phyloP scores from a whole-genome alignment of 1,140 invertebrate genomes.

The Heterodera schachtii region DNA sequence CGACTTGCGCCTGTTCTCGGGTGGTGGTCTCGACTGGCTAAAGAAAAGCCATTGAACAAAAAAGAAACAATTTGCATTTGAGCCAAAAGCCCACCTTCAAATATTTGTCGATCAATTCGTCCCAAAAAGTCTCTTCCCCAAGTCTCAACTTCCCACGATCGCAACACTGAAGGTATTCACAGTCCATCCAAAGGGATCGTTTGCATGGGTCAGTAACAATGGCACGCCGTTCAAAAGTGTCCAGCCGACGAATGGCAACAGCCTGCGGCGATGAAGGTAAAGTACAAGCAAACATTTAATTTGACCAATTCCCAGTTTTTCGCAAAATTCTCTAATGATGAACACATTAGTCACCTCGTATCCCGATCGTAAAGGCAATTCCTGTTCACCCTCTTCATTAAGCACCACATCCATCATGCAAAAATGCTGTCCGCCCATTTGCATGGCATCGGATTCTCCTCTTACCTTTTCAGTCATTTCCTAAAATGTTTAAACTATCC shows the following conservation, averaged over 20 bases:
- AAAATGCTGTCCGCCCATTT: slow-evolving; percentile 10
- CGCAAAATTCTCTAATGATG: too few species aligned
- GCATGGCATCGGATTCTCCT: not conserved
- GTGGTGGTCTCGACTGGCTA: slow-evolving; percentile 49
- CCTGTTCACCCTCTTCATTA: slow-evolving; percentile 23
- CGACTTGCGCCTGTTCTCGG: slow-evolving; percentile 60
- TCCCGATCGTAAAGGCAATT: slow-evolving; percentile 14
- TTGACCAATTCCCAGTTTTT: too few species aligned
- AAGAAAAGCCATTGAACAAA: slow-evolving; percentile 1
- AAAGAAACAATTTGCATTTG: not conserved
- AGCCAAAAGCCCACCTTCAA: slow-evolving; percentile 52
- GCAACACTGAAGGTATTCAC: slow-evolving; percentile 58
- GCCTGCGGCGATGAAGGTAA: too few species aligned
- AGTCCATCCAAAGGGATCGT: slow-evolving; percentile 58
- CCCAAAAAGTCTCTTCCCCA: slow-evolving; percentile 59
- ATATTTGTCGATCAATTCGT: slow-evolving; percentile 61
- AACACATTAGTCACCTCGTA: slow-evolving; percentile 30
- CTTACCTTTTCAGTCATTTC: not conserved
- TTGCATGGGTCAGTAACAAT: slow-evolving; percentile 18
- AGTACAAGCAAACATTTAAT: too few species aligned
- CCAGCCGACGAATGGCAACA: slow-evolving; percentile 18
- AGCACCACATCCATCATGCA: slow-evolving; percentile 26
- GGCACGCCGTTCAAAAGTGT: slow-evolving; percentile 9
- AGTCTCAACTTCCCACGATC: slow-evolving; percentile 52
- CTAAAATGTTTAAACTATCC: too few species aligned